Evolutionary conservation across 2,797 vertebrate genomes (phyloP), one percentile per base, ranked within the genome.

Genomic region (Melanotaenia trifasciata): DNA sequence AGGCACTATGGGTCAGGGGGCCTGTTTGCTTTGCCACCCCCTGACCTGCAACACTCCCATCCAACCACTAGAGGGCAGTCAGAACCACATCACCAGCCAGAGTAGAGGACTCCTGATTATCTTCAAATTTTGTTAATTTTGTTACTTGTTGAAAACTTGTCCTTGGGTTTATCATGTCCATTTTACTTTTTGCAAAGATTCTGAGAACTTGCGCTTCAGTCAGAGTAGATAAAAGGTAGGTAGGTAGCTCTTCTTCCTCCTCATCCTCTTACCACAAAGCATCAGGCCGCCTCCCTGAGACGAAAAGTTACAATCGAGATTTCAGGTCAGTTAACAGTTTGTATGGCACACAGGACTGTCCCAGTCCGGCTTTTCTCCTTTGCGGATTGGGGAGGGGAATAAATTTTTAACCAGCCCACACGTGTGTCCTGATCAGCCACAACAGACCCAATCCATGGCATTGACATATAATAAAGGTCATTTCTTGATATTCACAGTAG

Each of bases 301-400:
- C 84, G 51, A 91, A 88, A 91, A 86, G 78, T 88, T 92, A 92
- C 88, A 94, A 93, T 92, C 86, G 84, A 84, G 74, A 88, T 84
- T 86, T 90, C 68, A 78, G 81, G 84, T 93, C 84, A 84, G 81
- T 87, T 82, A 58, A 84, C 50, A 89, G 85, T 89, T 90, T 67
- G 81, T 94, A 94, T 95, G 95, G 94, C 94, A 95, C 94, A 91
- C 86, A 92, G 90, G 93, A 94, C 94, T 94, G 93, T 94, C 94
- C 92, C 83, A 90, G 84, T 90, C 84, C 83, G 80, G 79, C 71
- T 74, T 76, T 58, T 78, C 60, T 88, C 79, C 78, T 79, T 79
- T 76, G 50, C 63, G 74, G 73, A 80, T 59, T 12, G 53, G 1
- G 54, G 16, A 10, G 3, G 58, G 33, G 67, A 82, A 67, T 83